Evolutionary conservation across 1,140 invertebrate genomes (phyloP).

Genomic region (Zaprionus ornatus): DNA sequence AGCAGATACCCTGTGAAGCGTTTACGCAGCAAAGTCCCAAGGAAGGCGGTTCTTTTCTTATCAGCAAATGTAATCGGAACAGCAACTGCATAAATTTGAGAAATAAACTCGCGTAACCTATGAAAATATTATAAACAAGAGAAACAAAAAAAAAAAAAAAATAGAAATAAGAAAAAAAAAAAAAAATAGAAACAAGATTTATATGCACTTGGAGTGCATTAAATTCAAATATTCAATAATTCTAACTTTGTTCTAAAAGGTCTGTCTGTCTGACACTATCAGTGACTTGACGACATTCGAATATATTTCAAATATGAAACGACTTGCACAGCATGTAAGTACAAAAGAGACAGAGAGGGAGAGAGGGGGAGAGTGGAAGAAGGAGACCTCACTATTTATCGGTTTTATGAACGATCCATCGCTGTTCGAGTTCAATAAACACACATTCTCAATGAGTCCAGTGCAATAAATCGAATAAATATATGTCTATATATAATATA

Average conservation of each 20-base stretch:
- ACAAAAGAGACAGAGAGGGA: background rate
- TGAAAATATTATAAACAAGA: too few species aligned
- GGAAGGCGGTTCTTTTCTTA: too few species aligned
- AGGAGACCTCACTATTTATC: conserved; percentile 4
- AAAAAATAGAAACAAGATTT: background rate
- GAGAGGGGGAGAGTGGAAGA: background rate
- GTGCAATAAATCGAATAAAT: conserved; percentile 7
- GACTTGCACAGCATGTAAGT: background rate
- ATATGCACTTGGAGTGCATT: background rate
- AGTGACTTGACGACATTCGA: background rate
- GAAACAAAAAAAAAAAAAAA: too few species aligned
- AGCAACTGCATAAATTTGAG: too few species aligned
- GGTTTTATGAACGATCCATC: conserved; percentile 1
- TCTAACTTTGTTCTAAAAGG: background rate
- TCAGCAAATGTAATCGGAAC: too few species aligned
- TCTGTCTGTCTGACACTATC: background rate
- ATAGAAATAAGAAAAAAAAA: background rate
- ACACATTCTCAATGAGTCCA: conserved; percentile 19
- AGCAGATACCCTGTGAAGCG: background rate
- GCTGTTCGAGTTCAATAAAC: conserved; percentile 36
- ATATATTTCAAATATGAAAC: background rate
- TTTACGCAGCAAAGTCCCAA: too few species aligned
- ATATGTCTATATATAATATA: conserved; percentile 7
- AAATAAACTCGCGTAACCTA: too few species aligned
- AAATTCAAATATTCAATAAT: background rate